Base-by-base conservation (phyloP, 2,888 invertebrate species). In the Palloptera scutellata region DNA sequence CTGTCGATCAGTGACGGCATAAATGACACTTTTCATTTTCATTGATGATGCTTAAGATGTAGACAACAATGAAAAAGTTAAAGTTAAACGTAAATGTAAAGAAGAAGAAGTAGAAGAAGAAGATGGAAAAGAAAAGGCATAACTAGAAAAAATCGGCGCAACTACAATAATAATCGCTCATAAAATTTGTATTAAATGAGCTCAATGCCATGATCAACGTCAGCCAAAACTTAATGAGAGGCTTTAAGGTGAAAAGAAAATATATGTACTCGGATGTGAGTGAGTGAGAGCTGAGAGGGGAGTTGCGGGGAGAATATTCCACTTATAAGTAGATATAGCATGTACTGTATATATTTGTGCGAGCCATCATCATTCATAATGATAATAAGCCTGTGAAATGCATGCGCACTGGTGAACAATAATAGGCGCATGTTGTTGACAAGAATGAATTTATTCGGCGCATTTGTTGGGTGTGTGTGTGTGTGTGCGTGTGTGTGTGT, bases 11-110 rank as follows among this genome's bases (percentile, higher is more conserved):
- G 53, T 19, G 19, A 53, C 53, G 64, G 51, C 11, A 59, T 64
- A 67, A 53, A 57, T 61, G 66, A 70, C 67, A 70, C 70, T 67
- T 59, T 65, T 69, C 61, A 66, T 66, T 61, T 70, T 70, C 70
- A 70, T 70, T 70, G 67, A 67, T 67, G 70, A 65, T 30, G 30
- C 30, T 6, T 30, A 65, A 66, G 67, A 57, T 57, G 57, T 67
- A 41, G 54, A 40, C 55, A 66, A 55, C 59, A 41, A 11, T 13
- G 48, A 5, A n/a, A n/a, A n/a, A n/a, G n/a, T n/a, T n/a, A n/a
- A n/a, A n/a, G n/a, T n/a, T n/a, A n/a, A n/a, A n/a, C n/a, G n/a
- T n/a, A n/a, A n/a, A n/a, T n/a, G n/a, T n/a, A n/a, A n/a, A n/a
- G n/a, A n/a, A 48, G 15, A 48, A 15, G n/a, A 11, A 9, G 5